Conservation (phyloP, 2,797 vertebrate genomes). For the Cuniculus paca region DNA sequence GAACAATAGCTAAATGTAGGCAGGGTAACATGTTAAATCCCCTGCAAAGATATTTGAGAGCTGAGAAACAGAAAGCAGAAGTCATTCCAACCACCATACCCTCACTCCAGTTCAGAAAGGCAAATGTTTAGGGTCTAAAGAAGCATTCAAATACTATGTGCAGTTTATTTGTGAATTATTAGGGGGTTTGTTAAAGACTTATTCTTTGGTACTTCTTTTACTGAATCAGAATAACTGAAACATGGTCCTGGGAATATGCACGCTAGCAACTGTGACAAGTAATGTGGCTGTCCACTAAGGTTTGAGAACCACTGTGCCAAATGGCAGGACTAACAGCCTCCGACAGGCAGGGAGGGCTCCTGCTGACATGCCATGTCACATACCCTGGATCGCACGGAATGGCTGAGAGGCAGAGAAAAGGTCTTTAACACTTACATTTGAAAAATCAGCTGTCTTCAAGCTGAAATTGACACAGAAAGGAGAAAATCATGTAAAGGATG, state of each 20-base stretch:
- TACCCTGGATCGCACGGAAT: background rate
- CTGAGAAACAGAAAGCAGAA: background rate
- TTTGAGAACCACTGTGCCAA: background rate
- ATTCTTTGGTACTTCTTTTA: background rate
- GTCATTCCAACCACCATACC: background rate
- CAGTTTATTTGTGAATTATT: background rate
- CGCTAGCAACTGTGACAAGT: background rate
- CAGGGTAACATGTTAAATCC: background rate
- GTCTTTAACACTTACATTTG: conserved; percentile 52
- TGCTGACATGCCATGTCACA: background rate
- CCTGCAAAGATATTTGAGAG: background rate
- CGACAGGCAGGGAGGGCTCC: background rate
- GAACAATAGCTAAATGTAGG: background rate
- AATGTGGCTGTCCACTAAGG: background rate
- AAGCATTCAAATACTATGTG: background rate
- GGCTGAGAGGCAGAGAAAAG: background rate
- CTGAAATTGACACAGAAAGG: conserved; percentile 66
- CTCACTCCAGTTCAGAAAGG: background rate
- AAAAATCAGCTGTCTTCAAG: conserved; percentile 71
- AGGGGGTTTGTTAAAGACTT: background rate
- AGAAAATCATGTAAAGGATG: conserved; percentile 54
- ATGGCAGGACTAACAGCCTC: background rate
- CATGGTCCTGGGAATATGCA: background rate
- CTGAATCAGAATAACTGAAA: background rate
- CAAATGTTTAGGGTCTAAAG: background rate